A percentile compares a stretch with the other conserved stretches of the same genome.
phyloP scores from a whole-genome alignment of 2,797 vertebrate genomes.

The Hyperoplus immaculatus region DNA sequence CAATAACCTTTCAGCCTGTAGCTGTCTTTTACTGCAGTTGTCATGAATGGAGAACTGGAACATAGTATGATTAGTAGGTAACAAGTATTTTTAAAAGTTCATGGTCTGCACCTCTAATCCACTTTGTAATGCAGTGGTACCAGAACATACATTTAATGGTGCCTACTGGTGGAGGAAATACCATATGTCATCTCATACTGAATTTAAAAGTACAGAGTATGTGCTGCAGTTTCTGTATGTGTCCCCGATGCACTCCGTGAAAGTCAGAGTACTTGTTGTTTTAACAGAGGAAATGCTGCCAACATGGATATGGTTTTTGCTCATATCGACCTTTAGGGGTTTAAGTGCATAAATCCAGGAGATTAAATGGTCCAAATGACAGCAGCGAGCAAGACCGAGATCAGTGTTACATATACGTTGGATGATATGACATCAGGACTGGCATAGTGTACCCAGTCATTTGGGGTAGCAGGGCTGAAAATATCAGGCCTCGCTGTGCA shows the following conservation, averaged over 20 bases:
- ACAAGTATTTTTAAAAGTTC: constrained; percentile 56
- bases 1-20: constrained; percentile 43
- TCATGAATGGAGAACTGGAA: constrained; percentile 51
- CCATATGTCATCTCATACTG: constrained; percentile 30
- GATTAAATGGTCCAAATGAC: constrained; percentile 54
- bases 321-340: constrained; percentile 50
- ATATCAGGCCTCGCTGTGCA: constrained; percentile 62
- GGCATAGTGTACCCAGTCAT: constrained; percentile 74
- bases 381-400: constrained; percentile 48
- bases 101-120: constrained; percentile 47
- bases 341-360: constrained; percentile 45
- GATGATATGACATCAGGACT: constrained; percentile 69
- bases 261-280: constrained; percentile 40
- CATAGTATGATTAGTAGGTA: constrained; percentile 63
- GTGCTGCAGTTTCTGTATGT: neutral
- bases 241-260: constrained; percentile 29
- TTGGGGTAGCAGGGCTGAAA: constrained; percentile 70
- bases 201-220: constrained; percentile 31
- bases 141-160: constrained; percentile 56
- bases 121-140: constrained; percentile 46
- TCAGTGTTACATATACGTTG: constrained; percentile 34
- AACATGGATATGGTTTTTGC: constrained; percentile 31
- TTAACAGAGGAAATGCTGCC: constrained; percentile 34
- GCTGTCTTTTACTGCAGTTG: constrained; percentile 41
- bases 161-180: constrained; percentile 41